A percentile compares a stretch with the other conserved stretches of the same genome.
Evolutionary conservation across 1,140 invertebrate genomes (phyloP).

Genomic region (Solenopsis fugax): DNA sequence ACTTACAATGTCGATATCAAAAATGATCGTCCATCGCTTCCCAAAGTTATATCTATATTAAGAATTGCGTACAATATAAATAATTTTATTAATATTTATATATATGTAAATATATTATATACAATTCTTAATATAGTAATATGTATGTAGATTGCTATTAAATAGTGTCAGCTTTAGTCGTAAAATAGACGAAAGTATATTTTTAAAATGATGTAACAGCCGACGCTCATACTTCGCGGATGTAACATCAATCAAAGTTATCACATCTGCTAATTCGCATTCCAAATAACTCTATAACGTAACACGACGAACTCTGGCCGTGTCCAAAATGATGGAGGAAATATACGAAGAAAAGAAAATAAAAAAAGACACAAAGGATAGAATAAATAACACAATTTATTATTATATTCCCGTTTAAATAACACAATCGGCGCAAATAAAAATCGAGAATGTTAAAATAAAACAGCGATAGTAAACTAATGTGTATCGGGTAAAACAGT

Average conservation of each 20-base stretch:
- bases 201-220: constrained; percentile 15
- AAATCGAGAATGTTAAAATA: constrained; percentile 38
- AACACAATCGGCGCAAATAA: constrained; percentile 29
- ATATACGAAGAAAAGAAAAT: not conserved
- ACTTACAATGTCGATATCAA: constrained; percentile 41
- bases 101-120: not conserved
- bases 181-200: constrained; percentile 32
- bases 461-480: constrained; percentile 39
- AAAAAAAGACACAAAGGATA: no score
- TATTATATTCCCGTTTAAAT: constrained; percentile 32
- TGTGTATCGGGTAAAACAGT: constrained; percentile 35
- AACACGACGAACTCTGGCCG: not conserved
- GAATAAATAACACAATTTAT: constrained; percentile 53
- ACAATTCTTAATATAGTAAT: constrained; percentile 15
- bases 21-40: constrained; percentile 10
- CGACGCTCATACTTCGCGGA: constrained; percentile 45
- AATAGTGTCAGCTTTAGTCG: not conserved
- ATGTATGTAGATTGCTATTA: not conserved
- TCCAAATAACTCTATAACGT: not conserved
- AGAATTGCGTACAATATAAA: constrained; percentile 8
- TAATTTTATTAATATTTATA: not conserved
- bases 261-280: not conserved
- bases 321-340: not conserved
- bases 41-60: constrained; percentile 28
- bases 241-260: not conserved